Base-by-base conservation (phyloP, 2,888 invertebrate species). In the Amiota minor region DNA sequence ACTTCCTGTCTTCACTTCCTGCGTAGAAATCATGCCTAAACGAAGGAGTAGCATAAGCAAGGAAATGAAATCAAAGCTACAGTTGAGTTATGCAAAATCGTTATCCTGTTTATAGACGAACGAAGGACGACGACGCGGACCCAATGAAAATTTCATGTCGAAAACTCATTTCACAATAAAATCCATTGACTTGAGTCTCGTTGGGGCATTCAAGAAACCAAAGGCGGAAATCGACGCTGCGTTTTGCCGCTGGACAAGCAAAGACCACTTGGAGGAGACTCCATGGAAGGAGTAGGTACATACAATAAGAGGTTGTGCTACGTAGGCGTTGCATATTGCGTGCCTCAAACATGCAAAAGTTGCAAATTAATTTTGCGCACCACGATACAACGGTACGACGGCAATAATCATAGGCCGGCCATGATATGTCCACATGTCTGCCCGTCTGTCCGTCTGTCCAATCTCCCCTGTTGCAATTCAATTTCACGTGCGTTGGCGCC, bases 21-120 rank as follows among this genome's bases (percentile, higher is more conserved):
- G 4, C 61, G 20, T 12, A 16, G 77, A 77, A 76, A 82, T 82
- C 85, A 82, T 82, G 84, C 35, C 35, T 35, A 82, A 82, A 81
- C 81, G 81, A 35, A 35, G 35, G 35, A 35, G 35, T 35, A 35
- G 35, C 6, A 2, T 35, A 35, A 35, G 23, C 23, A 23, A 23
- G 9, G 16, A n/a, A 67, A 67, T 67, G 23, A 50, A 67, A 67
- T 18, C 47, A 67, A 46, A 67, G 14, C n/a, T 11, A 53, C 67
- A 2, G 50, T 23, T 68, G 67, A 68, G 47, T 68, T 68, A 68
- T 68, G 67, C n/a, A n/a, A 68, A 68, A 68, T 68, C 67, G 50
- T 68, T 68, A 68, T 68, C 53, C n/a, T 23, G 46, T 70, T 45
- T 9, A 76, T 35, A 72, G 55, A 35, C 35, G 35, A 6, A 35